A percentile compares a stretch with the other conserved stretches of the same genome.
Evolutionary conservation across 2,888 invertebrate species (phyloP).

Genomic region (Euclidia mi): DNA sequence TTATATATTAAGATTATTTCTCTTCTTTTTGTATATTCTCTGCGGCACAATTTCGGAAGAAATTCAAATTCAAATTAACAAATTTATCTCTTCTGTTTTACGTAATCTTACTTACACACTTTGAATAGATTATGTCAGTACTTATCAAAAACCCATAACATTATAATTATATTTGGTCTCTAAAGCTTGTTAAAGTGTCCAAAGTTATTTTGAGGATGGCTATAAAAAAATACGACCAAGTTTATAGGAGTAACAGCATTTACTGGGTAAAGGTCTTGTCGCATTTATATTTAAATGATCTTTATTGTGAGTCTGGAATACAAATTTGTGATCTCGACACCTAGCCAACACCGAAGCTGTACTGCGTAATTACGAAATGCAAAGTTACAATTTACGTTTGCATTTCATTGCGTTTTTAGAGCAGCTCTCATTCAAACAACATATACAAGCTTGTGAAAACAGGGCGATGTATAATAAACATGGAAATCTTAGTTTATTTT

Average conservation of each 20-base stretch:
- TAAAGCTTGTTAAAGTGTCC: conserved; percentile 72
- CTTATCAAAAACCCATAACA: conserved; percentile 12
- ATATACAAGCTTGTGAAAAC: conserved; percentile 23
- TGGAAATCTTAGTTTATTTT: neutral
- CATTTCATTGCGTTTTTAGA: conserved; percentile 34
- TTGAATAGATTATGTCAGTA: no score
- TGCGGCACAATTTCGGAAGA: no score
- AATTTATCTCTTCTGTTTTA: no score
- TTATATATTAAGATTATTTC: no score
- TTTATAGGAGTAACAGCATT: conserved; percentile 79
- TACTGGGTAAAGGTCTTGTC: conserved; percentile 81
- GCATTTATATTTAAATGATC: conserved; percentile 87
- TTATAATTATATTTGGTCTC: conserved; percentile 65
- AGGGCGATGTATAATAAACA: neutral
- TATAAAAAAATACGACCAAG: conserved; percentile 79
- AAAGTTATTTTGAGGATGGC: conserved; percentile 72
- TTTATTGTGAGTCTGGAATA: conserved; percentile 85
- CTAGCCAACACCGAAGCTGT: conserved; percentile 64
- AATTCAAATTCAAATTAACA: no score
- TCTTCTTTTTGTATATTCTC: no score
- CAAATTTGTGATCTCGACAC: conserved; percentile 83
- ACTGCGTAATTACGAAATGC: conserved; percentile 48
- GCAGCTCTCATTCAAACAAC: no score
- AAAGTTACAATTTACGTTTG: conserved; percentile 34
- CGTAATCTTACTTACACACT: no score